Conservation (phyloP, 2,797 vertebrate species). For the Geotrypetes seraphini region DNA sequence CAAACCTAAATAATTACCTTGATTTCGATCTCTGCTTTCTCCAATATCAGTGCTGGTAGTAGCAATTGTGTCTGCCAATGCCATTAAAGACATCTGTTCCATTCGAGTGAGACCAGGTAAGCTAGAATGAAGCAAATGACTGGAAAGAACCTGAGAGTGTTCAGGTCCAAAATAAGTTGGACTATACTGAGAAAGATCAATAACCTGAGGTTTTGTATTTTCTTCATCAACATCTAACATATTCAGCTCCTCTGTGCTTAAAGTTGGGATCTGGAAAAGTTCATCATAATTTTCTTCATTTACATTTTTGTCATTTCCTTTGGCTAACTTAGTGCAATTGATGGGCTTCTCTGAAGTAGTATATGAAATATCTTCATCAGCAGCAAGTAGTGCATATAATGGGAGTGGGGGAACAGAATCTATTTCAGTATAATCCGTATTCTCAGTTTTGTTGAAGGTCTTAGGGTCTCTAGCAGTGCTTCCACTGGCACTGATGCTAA, state of each 20-base stretch:
- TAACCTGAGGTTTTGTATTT: slow-evolving; percentile 64
- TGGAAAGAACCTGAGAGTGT: slow-evolving; percentile 85
- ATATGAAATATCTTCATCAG: slow-evolving; percentile 70
- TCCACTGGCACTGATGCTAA: slow-evolving; percentile 88
- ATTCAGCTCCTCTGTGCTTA: slow-evolving; percentile 50
- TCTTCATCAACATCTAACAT: slow-evolving; percentile 66
- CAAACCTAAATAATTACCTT: too few species aligned
- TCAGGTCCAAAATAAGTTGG: slow-evolving; percentile 89
- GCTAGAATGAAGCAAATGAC: slow-evolving; percentile 89
- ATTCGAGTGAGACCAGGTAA: slow-evolving; percentile 88
- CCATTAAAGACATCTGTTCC: slow-evolving; percentile 97
- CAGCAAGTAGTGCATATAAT: slow-evolving; percentile 84
- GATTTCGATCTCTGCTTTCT: slow-evolving; percentile 76
- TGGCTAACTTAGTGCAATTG: slow-evolving; percentile 51
- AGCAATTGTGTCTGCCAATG: slow-evolving; percentile 89
- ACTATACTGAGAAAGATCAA: slow-evolving; percentile 87
- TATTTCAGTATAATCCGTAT: slow-evolving; percentile 85
- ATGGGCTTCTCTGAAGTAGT: slow-evolving; percentile 59
- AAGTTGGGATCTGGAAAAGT: slow-evolving; percentile 69
- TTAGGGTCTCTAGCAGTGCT: slow-evolving; percentile 81
- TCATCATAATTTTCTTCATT: slow-evolving; percentile 76
- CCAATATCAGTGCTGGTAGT: slow-evolving; percentile 90
- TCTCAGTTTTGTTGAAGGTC: slow-evolving; percentile 74
- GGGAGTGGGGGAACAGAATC: slow-evolving; percentile 90
- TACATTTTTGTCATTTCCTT: slow-evolving; percentile 50